These are phyloP conservation scores for Camponotus fellah DNA, from an alignment of 2,888 invertebrate species.

Conservation along the genomic window DNA sequence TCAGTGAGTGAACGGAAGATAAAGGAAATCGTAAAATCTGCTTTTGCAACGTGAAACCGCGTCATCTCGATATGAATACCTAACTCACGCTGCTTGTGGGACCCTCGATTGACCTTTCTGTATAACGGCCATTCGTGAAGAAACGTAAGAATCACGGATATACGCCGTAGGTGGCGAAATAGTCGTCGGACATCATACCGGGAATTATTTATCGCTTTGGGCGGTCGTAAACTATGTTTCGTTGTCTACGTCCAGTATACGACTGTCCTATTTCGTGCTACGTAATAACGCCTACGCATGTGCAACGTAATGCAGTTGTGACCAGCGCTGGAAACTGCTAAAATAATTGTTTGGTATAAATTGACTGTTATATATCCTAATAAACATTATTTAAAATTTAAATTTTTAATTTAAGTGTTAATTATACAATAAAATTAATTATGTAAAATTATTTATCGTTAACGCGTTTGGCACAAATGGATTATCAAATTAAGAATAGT, in stretches of 20 bases:
- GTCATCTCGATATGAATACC: conserved; percentile 26
- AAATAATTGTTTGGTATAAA: conserved; percentile 23
- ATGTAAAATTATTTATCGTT: not conserved
- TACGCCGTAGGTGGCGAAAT: conserved; percentile 61
- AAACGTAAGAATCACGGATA: conserved; percentile 52
- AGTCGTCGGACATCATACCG: conserved; percentile 51
- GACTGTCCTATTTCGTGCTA: conserved; percentile 42
- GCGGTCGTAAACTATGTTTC: conserved; percentile 63
- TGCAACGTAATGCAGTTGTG: conserved; percentile 38
- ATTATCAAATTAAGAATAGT: not conserved
- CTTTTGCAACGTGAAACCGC: conserved; percentile 8
- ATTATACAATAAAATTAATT: conserved; percentile 10
- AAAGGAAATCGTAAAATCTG: conserved; percentile 52
- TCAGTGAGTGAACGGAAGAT: conserved; percentile 35
- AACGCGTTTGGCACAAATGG: not conserved
- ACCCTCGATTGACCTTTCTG: conserved; percentile 57
- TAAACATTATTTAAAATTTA: not conserved
- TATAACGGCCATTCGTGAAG: conserved; percentile 17
- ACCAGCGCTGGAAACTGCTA: conserved; percentile 9
- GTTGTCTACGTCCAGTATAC: conserved; percentile 53
- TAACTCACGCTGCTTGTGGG: conserved; percentile 49
- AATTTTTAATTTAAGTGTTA: no score
- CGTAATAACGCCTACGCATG: conserved; percentile 46
- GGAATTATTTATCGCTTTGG: conserved; percentile 67
- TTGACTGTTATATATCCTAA: conserved; percentile 14